These are phyloP conservation scores for Petrolisthes manimaculis DNA, from an alignment of 2,888 invertebrate species.

Conservation along the genomic window DNA sequence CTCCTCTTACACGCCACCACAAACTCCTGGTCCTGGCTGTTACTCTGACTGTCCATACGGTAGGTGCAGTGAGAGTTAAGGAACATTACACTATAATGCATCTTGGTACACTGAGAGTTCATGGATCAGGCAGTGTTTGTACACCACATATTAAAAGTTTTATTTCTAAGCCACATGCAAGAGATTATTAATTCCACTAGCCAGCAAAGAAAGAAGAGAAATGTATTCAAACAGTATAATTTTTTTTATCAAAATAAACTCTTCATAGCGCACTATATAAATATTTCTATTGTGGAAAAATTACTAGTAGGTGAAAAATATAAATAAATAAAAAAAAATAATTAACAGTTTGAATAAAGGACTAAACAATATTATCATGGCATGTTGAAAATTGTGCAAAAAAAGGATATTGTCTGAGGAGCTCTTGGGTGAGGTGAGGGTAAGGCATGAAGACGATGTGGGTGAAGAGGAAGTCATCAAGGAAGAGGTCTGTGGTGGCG, in stretches of 20 bases:
- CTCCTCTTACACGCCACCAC: constrained; percentile 79
- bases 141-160: no score
- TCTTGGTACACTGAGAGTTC: not conserved
- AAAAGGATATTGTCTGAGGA: constrained; percentile 84
- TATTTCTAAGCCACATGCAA: no score
- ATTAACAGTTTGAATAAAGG: not conserved
- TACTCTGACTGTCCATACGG: constrained; percentile 66
- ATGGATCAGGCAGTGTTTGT: not conserved
- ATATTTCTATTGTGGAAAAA: no score
- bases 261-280: no score
- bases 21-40: constrained; percentile 76
- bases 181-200: no score
- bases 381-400: constrained; percentile 53
- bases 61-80: constrained; percentile 61
- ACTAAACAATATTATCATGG: not conserved
- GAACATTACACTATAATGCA: constrained; percentile 12
- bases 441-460: constrained; percentile 87
- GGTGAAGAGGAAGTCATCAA: constrained; percentile 86
- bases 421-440: constrained; percentile 79
- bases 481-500: constrained; percentile 78
- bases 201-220: not conserved
- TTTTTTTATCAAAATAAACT: no score
- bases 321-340: no score
- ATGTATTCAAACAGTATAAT: not conserved
- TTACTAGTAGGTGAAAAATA: not conserved